Evolutionary conservation across 2,888 invertebrate species (phyloP).

Genomic region (Laspeyria flexula): DNA sequence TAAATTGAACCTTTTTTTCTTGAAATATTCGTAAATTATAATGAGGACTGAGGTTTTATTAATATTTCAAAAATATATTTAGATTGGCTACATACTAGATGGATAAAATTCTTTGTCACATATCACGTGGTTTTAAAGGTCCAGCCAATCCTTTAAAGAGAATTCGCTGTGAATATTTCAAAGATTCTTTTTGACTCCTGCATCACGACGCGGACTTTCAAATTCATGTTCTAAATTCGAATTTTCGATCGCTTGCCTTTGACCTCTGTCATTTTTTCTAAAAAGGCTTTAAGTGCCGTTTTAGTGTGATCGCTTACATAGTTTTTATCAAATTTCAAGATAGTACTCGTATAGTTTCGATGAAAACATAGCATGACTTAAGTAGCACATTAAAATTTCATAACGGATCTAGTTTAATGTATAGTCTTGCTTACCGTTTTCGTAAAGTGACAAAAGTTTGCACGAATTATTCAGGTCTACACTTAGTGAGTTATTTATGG

Average conservation of each 20-base stretch:
- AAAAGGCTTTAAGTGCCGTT: no score
- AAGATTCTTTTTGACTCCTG: not conserved
- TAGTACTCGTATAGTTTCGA: no score
- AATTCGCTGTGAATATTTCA: not conserved
- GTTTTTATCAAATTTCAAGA: no score
- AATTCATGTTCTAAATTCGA: constrained; percentile 1
- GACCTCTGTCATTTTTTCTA: not conserved
- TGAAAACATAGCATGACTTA: no score
- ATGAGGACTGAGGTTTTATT: no score
- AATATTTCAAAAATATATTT: no score
- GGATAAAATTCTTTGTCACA: no score
- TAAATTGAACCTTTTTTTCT: no score
- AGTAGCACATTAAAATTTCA: constrained; percentile 6
- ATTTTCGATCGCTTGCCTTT: not conserved
- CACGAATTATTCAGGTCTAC: constrained; percentile 34
- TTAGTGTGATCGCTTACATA: no score
- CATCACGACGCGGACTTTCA: not conserved
- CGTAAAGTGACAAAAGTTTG: constrained; percentile 24
- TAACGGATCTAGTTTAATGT: constrained; percentile 7
- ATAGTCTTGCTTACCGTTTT: constrained; percentile 2
- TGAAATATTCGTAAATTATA: no score
- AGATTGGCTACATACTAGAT: no score
- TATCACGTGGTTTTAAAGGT: no score
- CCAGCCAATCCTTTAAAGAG: not conserved
- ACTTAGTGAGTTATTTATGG: constrained; percentile 40